Base-by-base conservation (phyloP, 2,888 invertebrate species). In the Conistra vaccinii region DNA sequence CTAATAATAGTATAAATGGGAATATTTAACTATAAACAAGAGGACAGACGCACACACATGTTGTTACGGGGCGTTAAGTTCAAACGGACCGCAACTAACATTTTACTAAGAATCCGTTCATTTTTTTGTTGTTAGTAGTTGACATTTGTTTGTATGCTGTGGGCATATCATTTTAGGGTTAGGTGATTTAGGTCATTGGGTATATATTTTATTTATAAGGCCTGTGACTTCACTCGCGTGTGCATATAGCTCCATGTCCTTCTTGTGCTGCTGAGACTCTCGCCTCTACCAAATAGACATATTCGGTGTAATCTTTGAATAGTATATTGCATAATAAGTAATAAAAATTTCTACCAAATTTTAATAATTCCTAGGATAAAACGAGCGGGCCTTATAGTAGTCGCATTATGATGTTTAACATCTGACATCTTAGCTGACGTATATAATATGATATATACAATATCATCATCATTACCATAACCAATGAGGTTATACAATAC, bases 61-160 rank as follows among this genome's bases (percentile, higher is more conserved):
- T 81, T 69, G 83, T 69, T 70, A 85, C 83, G 88, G 80, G 62
- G 78, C 88, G 81, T 89, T 89, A 85, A 89, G 84, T 77, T 87
- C 89, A 89, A 89, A 89, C 87, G 80, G 87, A 84, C 82, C 89
- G 88, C 81, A 74, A 84, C 88, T 73, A 84, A 87, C 78, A 82
- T 84, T 84, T 87, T 88, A 89, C 88, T 86, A 70, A 80, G 88
- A 83, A 83, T 78, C 63, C 32, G 78, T 81, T 77, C n/a, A 63
- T 76, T 84, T 76, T 73, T 81, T 81, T 81, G 48, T 82, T 80
- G 78, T 78, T 69, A 67, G 51, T 77, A 79, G 74, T 69, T 84
- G 76, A 69, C 57, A 68, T 76, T 81, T 84, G 74, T 79, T 58
- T 84, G 48, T 73, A 57, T 58, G 78, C 7, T 67, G 12, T 69